A percentile compares a stretch with the other conserved stretches of the same genome.
phyloP scores from a whole-genome alignment of 2,888 invertebrate genomes.

The Drosophila mulleri region DNA sequence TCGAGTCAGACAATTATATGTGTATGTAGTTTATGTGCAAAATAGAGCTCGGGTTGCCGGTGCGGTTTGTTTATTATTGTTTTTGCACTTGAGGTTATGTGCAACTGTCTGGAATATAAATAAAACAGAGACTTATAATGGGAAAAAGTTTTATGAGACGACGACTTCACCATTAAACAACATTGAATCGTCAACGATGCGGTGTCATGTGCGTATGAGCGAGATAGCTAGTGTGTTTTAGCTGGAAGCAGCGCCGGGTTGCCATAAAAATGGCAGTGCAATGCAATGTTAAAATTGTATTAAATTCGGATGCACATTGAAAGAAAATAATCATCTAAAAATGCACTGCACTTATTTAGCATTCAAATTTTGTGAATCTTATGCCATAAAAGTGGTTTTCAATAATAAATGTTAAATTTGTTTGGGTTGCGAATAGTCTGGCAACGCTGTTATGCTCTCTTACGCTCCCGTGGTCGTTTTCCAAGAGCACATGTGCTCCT shows the following conservation, averaged over 20 bases:
- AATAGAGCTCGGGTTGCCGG: slow-evolving; percentile 37
- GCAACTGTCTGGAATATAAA: slow-evolving; percentile 74
- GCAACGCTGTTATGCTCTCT: slow-evolving; percentile 59
- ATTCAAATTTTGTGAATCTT: no score
- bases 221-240: slow-evolving; percentile 31
- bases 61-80: slow-evolving; percentile 68
- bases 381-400: neutral
- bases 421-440: slow-evolving; percentile 20
- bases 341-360: neutral
- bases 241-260: slow-evolving; percentile 46
- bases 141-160: slow-evolving; percentile 61
- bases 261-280: slow-evolving; percentile 24
- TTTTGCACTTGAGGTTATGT: slow-evolving; percentile 63
- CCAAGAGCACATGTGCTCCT: slow-evolving; percentile 68
- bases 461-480: slow-evolving; percentile 54
- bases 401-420: neutral
- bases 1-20: slow-evolving; percentile 24
- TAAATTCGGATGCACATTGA: neutral
- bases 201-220: slow-evolving; percentile 43
- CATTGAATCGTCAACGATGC: slow-evolving; percentile 11
- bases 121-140: slow-evolving; percentile 78
- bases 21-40: slow-evolving; percentile 8
- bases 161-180: slow-evolving; percentile 54
- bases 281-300: neutral
- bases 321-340: neutral